Evolutionary conservation across 2,888 invertebrate species (phyloP).

Genomic region (Cosmia pyralina): DNA sequence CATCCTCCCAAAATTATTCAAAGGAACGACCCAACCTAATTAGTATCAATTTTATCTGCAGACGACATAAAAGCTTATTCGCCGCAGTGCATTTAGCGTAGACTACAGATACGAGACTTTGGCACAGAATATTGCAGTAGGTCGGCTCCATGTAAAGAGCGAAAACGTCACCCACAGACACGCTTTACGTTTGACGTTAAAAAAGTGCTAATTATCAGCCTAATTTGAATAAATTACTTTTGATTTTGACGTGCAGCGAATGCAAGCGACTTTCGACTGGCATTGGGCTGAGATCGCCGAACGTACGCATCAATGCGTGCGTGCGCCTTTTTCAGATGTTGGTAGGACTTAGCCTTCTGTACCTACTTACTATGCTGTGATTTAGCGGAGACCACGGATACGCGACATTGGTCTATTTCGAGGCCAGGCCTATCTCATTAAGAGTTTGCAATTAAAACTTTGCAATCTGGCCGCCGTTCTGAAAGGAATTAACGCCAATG

Average conservation of each 20-base stretch:
- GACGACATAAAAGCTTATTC: conserved; percentile 58
- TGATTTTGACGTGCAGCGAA: neutral
- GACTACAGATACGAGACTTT: conserved; percentile 50
- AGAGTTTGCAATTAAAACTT: conserved; percentile 87
- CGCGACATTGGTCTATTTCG: conserved; percentile 70
- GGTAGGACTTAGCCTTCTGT: conserved; percentile 18
- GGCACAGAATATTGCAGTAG: conserved; percentile 29
- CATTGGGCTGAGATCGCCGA: neutral
- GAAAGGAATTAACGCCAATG: conserved; percentile 76
- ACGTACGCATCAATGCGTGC: neutral
- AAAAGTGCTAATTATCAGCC: neutral
- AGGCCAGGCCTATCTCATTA: conserved; percentile 82
- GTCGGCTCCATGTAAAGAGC: neutral
- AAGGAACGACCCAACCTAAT: conserved; percentile 47
- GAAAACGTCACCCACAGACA: no score
- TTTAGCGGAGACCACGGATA: conserved; percentile 54
- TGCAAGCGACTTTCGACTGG: neutral
- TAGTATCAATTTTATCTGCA: conserved; percentile 60
- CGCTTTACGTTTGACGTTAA: neutral
- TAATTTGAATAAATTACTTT: neutral
- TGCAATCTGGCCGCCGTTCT: conserved; percentile 77
- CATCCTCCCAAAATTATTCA: conserved; percentile 35
- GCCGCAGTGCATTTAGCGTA: conserved; percentile 62
- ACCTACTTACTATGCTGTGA: conserved; percentile 3
- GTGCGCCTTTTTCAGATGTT: neutral